These are phyloP conservation scores for Melanocharis versteri DNA, from an alignment of 2,113 vertebrate genomes.

Conservation along the genomic window DNA sequence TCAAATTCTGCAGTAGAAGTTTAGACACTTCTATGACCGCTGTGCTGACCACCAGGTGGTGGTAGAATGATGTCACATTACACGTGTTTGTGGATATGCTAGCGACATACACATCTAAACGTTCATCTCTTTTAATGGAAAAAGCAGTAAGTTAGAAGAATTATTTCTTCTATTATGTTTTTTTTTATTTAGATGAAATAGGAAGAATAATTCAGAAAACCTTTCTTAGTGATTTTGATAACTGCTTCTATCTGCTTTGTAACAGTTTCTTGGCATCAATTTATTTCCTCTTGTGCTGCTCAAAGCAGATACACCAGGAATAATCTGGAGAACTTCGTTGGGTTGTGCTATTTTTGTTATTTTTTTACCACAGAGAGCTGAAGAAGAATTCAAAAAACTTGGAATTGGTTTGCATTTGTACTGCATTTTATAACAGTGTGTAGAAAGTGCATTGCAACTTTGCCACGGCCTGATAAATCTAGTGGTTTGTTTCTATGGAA, in stretches of 20 bases:
- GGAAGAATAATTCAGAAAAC: not conserved
- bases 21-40: not conserved
- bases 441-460: not conserved
- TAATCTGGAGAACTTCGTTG: not conserved
- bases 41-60: constrained; percentile 44
- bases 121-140: not conserved
- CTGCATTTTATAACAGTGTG: not conserved
- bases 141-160: not conserved
- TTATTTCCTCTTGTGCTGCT: not conserved
- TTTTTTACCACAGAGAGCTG: not conserved
- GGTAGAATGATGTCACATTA: not conserved
- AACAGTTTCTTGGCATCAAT: not conserved
- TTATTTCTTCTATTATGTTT: not conserved
- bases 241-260: not conserved
- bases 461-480: not conserved
- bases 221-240: not conserved
- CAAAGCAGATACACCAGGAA: not conserved
- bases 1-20: not conserved
- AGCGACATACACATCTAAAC: not conserved
- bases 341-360: not conserved
- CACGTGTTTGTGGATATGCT: rapidly evolving
- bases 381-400: not conserved
- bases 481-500: not conserved
- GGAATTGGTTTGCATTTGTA: not conserved
- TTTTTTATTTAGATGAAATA: not conserved